These are phyloP conservation scores for Sesamia nonagrioides DNA, from an alignment of 1,140 invertebrate species.

Conservation along the genomic window DNA sequence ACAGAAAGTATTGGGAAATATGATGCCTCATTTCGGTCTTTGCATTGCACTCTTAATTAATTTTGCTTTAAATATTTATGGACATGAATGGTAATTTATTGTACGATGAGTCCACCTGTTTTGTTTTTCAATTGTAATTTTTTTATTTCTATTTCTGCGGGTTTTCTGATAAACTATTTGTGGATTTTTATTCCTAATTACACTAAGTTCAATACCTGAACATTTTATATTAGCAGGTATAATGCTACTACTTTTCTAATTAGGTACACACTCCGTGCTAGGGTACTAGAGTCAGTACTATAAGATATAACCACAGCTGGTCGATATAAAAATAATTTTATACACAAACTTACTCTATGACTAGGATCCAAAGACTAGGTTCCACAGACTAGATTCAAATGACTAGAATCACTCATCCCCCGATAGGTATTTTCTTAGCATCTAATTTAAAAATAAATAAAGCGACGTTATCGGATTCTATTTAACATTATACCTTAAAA, in stretches of 20 bases:
- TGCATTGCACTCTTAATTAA: no score
- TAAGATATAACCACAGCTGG: background rate
- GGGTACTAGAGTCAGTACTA: conserved; percentile 30
- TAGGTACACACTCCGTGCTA: conserved; percentile 37
- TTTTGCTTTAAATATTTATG: no score
- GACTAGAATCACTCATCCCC: conserved; percentile 71
- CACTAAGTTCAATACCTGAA: background rate
- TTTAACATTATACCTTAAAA: conserved; percentile 55
- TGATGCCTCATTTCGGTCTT: no score
- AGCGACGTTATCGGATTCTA: conserved; percentile 64
- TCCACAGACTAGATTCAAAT: conserved; percentile 57
- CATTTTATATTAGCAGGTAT: conserved; percentile 7
- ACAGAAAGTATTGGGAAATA: no score
- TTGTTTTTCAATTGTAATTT: no score
- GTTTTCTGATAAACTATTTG: no score
- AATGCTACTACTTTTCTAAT: conserved; percentile 3
- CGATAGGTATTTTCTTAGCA: conserved; percentile 31
- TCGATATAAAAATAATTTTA: conserved; percentile 64
- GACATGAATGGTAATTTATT: no score
- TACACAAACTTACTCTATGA: conserved; percentile 43
- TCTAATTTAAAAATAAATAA: conserved; percentile 57
- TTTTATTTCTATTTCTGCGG: background rate
- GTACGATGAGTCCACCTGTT: no score
- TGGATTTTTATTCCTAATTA: conserved; percentile 4
- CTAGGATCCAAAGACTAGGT: conserved; percentile 45